A percentile compares a stretch with the other conserved stretches of the same genome.
phyloP scores from a whole-genome alignment of 2,888 invertebrate species.

The Dione vanillae region DNA sequence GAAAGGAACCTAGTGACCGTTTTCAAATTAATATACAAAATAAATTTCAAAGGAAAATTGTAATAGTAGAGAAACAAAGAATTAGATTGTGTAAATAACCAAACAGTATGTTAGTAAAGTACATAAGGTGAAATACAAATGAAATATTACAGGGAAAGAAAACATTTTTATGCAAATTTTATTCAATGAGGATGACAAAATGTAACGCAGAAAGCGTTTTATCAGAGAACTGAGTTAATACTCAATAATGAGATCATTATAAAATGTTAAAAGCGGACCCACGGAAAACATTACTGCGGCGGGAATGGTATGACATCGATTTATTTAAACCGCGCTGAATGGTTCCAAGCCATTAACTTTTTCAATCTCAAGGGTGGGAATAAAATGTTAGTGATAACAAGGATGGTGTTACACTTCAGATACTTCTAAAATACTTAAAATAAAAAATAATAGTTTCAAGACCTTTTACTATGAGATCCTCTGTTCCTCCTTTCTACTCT shows the following conservation, averaged over 20 bases:
- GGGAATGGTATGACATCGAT: slow-evolving; percentile 80
- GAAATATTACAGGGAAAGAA: slow-evolving; percentile 6
- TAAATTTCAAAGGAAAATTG: too few species aligned
- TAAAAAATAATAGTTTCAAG: too few species aligned
- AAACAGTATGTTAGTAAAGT: too few species aligned
- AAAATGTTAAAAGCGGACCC: slow-evolving; percentile 43
- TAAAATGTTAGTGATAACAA: slow-evolving; percentile 71
- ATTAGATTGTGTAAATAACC: too few species aligned
- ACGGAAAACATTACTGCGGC: slow-evolving; percentile 44
- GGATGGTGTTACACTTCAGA: slow-evolving; percentile 54
- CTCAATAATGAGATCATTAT: slow-evolving; percentile 44
- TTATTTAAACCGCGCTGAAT: slow-evolving; percentile 77
- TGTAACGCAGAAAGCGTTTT: slow-evolving; percentile 19
- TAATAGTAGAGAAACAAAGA: too few species aligned
- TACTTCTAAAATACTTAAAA: slow-evolving; percentile 12
- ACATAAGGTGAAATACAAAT: slow-evolving; percentile 10
- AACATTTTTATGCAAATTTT: slow-evolving; percentile 19
- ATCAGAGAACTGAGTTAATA: slow-evolving; percentile 33
- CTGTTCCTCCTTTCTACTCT: too few species aligned
- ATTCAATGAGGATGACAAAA: slow-evolving; percentile 20
- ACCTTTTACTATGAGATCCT: too few species aligned
- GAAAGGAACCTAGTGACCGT: too few species aligned
- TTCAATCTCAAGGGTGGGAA: slow-evolving; percentile 76
- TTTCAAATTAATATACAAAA: too few species aligned
- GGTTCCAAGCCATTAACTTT: slow-evolving; percentile 80